These are phyloP conservation scores for Falco novaeseelandiae DNA, from an alignment of 2,797 vertebrate genomes.

Conservation along the genomic window DNA sequence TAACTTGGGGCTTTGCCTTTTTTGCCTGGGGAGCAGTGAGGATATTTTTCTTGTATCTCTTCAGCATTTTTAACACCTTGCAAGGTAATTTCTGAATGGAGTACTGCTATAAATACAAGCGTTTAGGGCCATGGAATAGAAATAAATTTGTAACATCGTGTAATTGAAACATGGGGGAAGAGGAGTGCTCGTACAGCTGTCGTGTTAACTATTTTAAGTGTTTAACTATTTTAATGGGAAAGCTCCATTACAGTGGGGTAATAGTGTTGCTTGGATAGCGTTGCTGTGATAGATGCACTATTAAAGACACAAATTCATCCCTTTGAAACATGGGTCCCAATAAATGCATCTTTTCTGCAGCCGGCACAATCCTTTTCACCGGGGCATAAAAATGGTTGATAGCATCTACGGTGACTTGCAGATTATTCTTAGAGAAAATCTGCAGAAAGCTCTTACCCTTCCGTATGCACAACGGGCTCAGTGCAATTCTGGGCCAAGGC, in stretches of 20 bases:
- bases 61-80: slow-evolving; percentile 86
- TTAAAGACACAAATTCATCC: not conserved
- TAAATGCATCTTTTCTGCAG: not conserved
- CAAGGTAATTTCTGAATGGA: slow-evolving; percentile 81
- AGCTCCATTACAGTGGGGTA: not conserved
- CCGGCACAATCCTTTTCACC: not conserved
- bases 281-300: not conserved
- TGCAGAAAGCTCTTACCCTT: not conserved
- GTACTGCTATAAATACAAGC: not conserved
- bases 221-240: not conserved
- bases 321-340: not conserved
- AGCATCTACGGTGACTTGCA: not conserved
- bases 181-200: not conserved
- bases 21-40: slow-evolving; percentile 82
- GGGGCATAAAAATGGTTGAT: not conserved
- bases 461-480: not conserved
- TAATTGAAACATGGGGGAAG: not conserved
- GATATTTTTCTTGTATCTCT: slow-evolving; percentile 85
- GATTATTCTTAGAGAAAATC: not conserved
- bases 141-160: not conserved
- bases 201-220: not conserved
- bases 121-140: not conserved
- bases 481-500: not conserved
- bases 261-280: not conserved
- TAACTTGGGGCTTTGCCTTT: slow-evolving; percentile 88